Evolutionary conservation across 2,113 vertebrate species (phyloP).

Genomic region (Perognathus longimembris): DNA sequence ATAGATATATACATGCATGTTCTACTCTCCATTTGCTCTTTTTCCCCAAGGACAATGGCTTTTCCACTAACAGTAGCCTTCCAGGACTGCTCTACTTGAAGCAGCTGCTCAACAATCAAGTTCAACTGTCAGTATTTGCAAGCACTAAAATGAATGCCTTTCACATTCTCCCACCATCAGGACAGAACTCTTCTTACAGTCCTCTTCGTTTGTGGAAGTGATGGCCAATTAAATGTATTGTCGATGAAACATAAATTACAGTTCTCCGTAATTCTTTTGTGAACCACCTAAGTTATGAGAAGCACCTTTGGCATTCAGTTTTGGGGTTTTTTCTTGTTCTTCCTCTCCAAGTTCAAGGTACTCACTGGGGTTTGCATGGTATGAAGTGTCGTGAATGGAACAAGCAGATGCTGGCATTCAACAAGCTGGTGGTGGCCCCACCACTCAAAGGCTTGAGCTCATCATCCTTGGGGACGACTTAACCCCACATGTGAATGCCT

Average conservation of each 20-base stretch:
- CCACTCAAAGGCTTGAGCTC: neutral
- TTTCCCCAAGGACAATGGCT: neutral
- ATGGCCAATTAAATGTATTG: no score
- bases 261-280: no score
- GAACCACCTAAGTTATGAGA: neutral
- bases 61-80: neutral
- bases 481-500: neutral
- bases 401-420: neutral
- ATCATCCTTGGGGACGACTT: neutral
- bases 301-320: slow-evolving; percentile 18
- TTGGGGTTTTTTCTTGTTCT: no score
- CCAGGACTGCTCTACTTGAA: neutral
- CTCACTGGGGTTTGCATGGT: fast-evolving
- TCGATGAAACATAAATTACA: no score
- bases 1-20: fast-evolving
- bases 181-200: neutral
- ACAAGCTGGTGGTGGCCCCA: neutral
- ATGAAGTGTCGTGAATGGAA: neutral
- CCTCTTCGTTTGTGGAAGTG: neutral
- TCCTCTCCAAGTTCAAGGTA: fast-evolving
- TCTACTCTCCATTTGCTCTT: no score
- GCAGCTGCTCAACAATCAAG: neutral
- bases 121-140: fast-evolving
- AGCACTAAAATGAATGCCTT: neutral
- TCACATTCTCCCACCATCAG: neutral